phyloP scores from a whole-genome alignment of 2,888 invertebrate genomes.

The Acanthosepion pharaonis region DNA sequence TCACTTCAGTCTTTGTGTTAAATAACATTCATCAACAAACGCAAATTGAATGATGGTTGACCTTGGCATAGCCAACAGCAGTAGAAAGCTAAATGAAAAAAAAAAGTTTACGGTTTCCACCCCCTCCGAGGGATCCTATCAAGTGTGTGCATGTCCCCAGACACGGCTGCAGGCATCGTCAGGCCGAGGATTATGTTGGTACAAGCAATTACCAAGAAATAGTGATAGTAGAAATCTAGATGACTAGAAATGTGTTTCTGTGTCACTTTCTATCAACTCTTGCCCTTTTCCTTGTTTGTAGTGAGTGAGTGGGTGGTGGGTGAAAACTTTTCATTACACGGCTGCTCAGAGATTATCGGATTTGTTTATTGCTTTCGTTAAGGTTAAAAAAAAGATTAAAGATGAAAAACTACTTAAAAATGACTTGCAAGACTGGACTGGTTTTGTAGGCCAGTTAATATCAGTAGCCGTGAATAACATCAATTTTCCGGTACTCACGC shows the following conservation, averaged over 20 bases:
- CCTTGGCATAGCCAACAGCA: neutral
- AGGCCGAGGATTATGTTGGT: neutral
- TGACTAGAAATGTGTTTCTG: neutral
- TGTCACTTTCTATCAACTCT: neutral
- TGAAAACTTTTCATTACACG: neutral
- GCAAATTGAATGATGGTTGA: neutral
- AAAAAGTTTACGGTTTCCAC: neutral
- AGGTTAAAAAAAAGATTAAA: neutral
- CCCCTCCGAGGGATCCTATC: neutral
- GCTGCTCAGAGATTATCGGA: neutral
- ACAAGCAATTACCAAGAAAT: neutral
- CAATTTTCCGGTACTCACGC: neutral
- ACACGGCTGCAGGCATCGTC: neutral
- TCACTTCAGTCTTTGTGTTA: neutral
- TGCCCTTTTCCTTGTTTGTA: neutral
- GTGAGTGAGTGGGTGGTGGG: no score
- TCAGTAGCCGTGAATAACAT: neutral
- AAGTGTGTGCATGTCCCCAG: slow-evolving; percentile 7
- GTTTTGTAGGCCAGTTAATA: neutral
- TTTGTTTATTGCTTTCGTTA: neutral
- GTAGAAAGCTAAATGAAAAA: neutral
- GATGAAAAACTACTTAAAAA: neutral
- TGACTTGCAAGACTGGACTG: slow-evolving; percentile 33
- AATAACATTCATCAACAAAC: neutral
- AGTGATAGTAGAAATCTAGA: neutral